Conservation (phyloP, 2,888 invertebrate species). For the Cotesia congregata region DNA sequence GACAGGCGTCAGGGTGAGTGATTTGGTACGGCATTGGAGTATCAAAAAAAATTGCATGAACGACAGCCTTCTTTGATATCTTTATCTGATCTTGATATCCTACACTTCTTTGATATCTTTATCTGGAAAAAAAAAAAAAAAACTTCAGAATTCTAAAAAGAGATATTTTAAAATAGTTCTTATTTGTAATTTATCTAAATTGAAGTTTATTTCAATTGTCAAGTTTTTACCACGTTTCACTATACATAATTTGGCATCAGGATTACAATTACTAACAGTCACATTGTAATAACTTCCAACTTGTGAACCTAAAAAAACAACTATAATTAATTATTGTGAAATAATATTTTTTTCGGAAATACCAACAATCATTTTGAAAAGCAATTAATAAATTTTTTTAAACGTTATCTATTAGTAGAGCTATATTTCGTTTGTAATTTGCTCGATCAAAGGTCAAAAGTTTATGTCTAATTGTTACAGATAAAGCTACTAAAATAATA, state of each 20-base stretch:
- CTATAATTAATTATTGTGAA: too few species aligned
- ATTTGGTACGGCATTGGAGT: conserved; percentile 82
- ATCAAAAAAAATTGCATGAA: conserved; percentile 83
- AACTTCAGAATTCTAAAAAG: background rate
- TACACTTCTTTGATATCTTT: conserved; percentile 71
- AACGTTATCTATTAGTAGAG: too few species aligned
- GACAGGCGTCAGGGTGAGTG: conserved; percentile 81
- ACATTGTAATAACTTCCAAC: conserved; percentile 74
- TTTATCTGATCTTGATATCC: too few species aligned
- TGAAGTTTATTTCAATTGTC: conserved; percentile 77
- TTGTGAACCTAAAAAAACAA: conserved; percentile 74
- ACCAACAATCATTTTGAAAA: too few species aligned
- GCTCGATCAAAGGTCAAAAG: too few species aligned
- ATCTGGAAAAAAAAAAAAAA: conserved; percentile 64
- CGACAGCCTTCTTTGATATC: conserved; percentile 74
- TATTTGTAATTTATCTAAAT: conserved; percentile 73
- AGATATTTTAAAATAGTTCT: background rate
- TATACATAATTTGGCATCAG: conserved; percentile 74
- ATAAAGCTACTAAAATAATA: too few species aligned
- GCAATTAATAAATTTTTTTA: too few species aligned
- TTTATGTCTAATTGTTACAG: too few species aligned
- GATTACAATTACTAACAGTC: conserved; percentile 75
- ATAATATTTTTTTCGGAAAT: too few species aligned
- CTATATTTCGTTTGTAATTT: too few species aligned
- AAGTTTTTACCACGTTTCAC: conserved; percentile 77